phyloP scores from a whole-genome alignment of 2,888 invertebrate genomes.

The Xylocampa areola region DNA sequence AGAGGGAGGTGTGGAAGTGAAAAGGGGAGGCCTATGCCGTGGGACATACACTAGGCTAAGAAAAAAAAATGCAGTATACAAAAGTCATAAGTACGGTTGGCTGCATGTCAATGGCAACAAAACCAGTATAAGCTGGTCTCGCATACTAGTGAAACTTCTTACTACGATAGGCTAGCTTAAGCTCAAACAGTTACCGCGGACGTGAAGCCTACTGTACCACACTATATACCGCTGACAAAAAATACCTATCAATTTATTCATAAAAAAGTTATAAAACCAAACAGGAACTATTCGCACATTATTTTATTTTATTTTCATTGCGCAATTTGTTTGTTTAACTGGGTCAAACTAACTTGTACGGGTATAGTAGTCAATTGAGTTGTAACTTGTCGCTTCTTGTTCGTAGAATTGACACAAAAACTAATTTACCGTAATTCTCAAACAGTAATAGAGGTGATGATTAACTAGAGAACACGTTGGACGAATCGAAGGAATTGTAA shows the following conservation, averaged over 20 bases:
- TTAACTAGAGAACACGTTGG: slow-evolving; percentile 33
- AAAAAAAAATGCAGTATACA: too few relatives aligned
- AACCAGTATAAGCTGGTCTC: too few relatives aligned
- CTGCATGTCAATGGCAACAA: too few relatives aligned
- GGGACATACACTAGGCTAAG: too few relatives aligned
- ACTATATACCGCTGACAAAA: slow-evolving; percentile 1
- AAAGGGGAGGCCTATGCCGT: too few relatives aligned
- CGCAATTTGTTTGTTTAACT: slow-evolving; percentile 12
- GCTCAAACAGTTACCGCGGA: too few relatives aligned
- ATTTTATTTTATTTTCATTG: slow-evolving; percentile 24
- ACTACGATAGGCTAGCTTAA: too few relatives aligned
- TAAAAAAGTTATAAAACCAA: not conserved
- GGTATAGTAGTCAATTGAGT: slow-evolving; percentile 27
- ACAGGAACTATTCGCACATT: not conserved
- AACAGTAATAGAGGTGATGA: slow-evolving; percentile 46
- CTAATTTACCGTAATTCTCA: slow-evolving; percentile 45
- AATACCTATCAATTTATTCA: not conserved
- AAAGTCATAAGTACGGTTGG: too few relatives aligned
- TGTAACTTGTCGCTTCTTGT: slow-evolving; percentile 45
- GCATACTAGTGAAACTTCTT: too few relatives aligned
- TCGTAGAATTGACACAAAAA: slow-evolving; percentile 38
- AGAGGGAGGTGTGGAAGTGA: too few relatives aligned
- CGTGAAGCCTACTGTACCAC: too few relatives aligned
- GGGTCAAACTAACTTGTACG: slow-evolving; percentile 12
- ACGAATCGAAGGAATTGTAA: slow-evolving; percentile 25